Evolutionary conservation across 1,140 invertebrate species (phyloP).

Genomic region (Ceratina calcarata): DNA sequence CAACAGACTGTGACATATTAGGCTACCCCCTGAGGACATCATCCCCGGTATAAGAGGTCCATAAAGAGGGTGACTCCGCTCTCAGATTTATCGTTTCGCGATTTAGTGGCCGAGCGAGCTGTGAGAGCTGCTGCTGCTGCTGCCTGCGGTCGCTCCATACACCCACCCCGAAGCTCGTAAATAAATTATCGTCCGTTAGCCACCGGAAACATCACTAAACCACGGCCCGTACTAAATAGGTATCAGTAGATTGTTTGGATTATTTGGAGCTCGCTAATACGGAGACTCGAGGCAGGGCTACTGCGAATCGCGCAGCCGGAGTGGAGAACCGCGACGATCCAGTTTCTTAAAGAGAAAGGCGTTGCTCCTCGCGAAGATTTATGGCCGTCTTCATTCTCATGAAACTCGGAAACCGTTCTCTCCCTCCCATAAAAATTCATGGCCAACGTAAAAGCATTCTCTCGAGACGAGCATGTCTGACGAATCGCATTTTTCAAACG

Average conservation of each 20-base stretch:
- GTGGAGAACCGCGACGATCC: not conserved
- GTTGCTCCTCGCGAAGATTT: conserved; percentile 29
- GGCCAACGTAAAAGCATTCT: conserved; percentile 38
- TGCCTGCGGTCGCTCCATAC: not conserved
- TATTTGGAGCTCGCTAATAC: not conserved
- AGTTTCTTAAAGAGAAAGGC: conserved; percentile 32
- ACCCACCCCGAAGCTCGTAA: conserved; percentile 62
- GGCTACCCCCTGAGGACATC: conserved; percentile 74
- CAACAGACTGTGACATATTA: conserved; percentile 81
- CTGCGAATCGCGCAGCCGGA: not conserved
- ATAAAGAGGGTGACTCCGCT: conserved; percentile 70
- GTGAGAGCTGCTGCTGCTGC: conserved; percentile 61
- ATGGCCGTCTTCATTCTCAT: conserved; percentile 34
- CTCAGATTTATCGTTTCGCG: conserved; percentile 78
- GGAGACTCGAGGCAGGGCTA: not conserved
- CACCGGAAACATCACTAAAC: not conserved
- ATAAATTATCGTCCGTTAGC: conserved; percentile 67
- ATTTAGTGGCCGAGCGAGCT: conserved; percentile 74
- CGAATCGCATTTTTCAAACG: conserved; percentile 29
- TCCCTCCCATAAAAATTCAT: conserved; percentile 61
- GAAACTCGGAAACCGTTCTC: conserved; percentile 43
- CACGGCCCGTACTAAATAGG: too few species aligned
- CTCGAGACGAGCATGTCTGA: conserved; percentile 30
- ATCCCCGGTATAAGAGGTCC: conserved; percentile 70
- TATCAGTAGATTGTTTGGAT: not conserved